Base-by-base conservation (phyloP, 30 jellyfish, hydroid and myxozoan genomes). In the Haliclystus octoradiatus region DNA sequence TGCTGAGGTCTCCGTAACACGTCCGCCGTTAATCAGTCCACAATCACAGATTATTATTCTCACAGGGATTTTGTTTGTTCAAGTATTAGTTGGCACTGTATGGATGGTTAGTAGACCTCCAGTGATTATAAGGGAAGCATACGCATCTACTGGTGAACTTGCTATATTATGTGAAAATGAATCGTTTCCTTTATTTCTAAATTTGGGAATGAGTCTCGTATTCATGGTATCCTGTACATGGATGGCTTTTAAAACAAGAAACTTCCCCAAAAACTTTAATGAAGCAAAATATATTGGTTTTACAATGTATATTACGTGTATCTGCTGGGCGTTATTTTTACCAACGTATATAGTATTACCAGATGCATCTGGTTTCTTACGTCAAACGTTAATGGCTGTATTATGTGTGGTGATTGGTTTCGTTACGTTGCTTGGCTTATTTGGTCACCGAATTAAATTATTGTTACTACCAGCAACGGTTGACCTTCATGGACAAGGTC, bases 241-340 rank as follows among this genome's bases (percentile, higher is more conserved):
- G 72, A 62, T 74, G 29, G 95, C 95, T 68, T 89, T 79, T 70
- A 89, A 82, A 65, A 82, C 94, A 57, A 85, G 98, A 66, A 79
- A 82, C 75, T 79, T 89, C 71, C 98, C 98, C 61, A 89, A 89
- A 82, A 81, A 77, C 47, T 89, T 78, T 94, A 89, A 82, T 46
- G 98, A 89, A 65, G 93, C 95, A 3, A 89, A 89, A 66, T 79
- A 33, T 72, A 82, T 89, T 31, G 98, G 95, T 27, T 64, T 89
- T 69, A 89, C 98, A 19, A 64, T 89, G 90, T 89, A 89, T 66
- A 72, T 81, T 33, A 79, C 98, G 5, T 89, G 97, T 77, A 77
- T 88, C 27, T 77, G 77, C 50, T 88, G 97, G 97, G 83, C 97
- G 5, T 65, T 81, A 32, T 88, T 88, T 70, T 63, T 88, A 75